Evolutionary conservation across 2,888 invertebrate genomes (phyloP).

Genomic region (Agonum fuliginosum): DNA sequence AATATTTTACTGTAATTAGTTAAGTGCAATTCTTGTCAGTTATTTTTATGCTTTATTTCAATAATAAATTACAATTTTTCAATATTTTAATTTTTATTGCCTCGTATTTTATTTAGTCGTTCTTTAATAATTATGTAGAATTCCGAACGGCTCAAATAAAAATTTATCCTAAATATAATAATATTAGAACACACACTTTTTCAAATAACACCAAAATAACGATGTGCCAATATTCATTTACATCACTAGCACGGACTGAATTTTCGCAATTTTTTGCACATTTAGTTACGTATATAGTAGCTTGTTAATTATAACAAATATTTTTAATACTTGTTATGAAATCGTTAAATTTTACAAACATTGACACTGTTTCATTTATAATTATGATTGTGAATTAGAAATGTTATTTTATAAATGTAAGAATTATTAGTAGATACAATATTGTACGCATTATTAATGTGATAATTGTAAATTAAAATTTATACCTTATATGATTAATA

Average conservation of each 20-base stretch:
- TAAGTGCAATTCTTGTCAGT: conserved; percentile 17
- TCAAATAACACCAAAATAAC: conserved; percentile 46
- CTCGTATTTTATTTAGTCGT: neutral
- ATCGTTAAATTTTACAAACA: conserved; percentile 33
- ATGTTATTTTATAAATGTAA: neutral
- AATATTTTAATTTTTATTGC: neutral
- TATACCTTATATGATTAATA: conserved; percentile 1
- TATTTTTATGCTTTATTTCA: conserved; percentile 9
- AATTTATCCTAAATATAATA: neutral
- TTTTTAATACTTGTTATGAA: conserved; percentile 49
- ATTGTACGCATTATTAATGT: neutral
- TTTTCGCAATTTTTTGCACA: neutral
- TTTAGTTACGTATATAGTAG: conserved; percentile 28
- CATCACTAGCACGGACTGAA: conserved; percentile 38
- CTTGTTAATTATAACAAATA: conserved; percentile 48
- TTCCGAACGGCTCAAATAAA: neutral
- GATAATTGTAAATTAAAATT: neutral
- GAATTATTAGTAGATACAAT: neutral
- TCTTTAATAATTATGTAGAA: neutral
- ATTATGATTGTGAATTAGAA: neutral
- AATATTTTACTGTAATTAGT: neutral
- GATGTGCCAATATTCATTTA: conserved; percentile 41
- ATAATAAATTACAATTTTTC: neutral
- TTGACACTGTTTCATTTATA: neutral
- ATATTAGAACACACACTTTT: conserved; percentile 6